phyloP scores from a whole-genome alignment of 2,888 invertebrate species.

The Eilema griseolum region DNA sequence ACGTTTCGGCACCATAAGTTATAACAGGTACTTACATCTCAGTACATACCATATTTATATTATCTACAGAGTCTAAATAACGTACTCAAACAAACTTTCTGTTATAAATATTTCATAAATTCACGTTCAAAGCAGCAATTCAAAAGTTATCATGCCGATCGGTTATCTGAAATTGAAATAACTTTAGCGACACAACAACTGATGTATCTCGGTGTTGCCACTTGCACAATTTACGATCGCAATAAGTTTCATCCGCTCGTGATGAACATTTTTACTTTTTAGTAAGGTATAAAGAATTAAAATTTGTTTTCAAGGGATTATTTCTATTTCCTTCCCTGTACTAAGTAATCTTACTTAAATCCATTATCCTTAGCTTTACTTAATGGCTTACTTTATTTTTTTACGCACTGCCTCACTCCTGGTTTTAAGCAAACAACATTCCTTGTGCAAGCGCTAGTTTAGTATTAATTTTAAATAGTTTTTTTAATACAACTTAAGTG shows the following conservation, averaged over 20 bases:
- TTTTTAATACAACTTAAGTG: no score
- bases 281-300: background rate
- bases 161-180: conserved; percentile 1
- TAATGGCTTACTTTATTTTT: no score
- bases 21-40: no score
- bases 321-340: background rate
- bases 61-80: background rate
- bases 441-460: no score
- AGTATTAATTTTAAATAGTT: no score
- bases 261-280: background rate
- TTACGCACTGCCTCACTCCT: no score
- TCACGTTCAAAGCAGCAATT: background rate
- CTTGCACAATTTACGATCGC: background rate
- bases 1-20: no score
- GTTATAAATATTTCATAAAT: background rate
- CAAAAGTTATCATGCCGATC: background rate
- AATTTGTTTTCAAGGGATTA: background rate
- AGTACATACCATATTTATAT: background rate
- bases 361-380: no score
- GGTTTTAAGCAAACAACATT: no score
- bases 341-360: no score
- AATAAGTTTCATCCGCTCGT: background rate
- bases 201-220: background rate
- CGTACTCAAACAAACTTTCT: background rate
- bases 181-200: background rate